phyloP scores from a whole-genome alignment of 2,113 vertebrate species.

The Arenaria interpres region DNA sequence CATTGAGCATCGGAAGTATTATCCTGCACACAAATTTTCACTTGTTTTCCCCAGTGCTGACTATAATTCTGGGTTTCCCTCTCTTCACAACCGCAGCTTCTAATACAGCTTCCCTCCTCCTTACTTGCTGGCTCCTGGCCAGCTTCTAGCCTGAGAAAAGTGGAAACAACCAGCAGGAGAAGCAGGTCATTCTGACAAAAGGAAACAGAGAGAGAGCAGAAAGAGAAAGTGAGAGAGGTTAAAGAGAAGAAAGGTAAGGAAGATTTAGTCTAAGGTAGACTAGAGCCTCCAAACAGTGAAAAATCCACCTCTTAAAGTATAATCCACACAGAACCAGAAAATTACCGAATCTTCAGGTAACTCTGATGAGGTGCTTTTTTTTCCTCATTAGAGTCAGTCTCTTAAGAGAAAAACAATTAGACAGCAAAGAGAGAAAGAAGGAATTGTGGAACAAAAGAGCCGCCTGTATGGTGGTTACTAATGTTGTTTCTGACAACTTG shows the following conservation, averaged over 20 bases:
- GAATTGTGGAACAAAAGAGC: conserved; percentile 55
- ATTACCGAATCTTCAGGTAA: background rate
- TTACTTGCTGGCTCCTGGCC: conserved; percentile 50
- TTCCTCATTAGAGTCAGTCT: background rate
- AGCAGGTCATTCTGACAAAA: conserved; percentile 62
- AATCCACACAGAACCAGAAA: background rate
- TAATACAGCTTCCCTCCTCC: background rate
- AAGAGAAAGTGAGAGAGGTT: conserved; percentile 39
- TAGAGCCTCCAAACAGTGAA: background rate
- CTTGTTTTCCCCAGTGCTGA: background rate
- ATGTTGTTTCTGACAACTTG: conserved; percentile 59
- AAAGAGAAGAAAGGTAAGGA: background rate
- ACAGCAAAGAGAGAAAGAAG: conserved; percentile 20
- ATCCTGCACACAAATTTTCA: conserved; percentile 3
- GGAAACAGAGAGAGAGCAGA: background rate
- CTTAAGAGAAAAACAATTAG: conserved; percentile 36
- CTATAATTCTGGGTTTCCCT: background rate
- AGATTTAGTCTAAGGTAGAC: background rate
- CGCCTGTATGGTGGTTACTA: conserved; percentile 28
- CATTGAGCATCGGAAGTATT: background rate
- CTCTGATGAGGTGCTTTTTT: background rate
- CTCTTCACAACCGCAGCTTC: background rate
- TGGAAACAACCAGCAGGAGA: conserved; percentile 56
- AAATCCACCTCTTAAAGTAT: background rate
- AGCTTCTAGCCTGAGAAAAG: conserved; percentile 57